These are phyloP conservation scores for Nilaparvata lugens DNA, from an alignment of 1,140 invertebrate species.

Conservation along the genomic window DNA sequence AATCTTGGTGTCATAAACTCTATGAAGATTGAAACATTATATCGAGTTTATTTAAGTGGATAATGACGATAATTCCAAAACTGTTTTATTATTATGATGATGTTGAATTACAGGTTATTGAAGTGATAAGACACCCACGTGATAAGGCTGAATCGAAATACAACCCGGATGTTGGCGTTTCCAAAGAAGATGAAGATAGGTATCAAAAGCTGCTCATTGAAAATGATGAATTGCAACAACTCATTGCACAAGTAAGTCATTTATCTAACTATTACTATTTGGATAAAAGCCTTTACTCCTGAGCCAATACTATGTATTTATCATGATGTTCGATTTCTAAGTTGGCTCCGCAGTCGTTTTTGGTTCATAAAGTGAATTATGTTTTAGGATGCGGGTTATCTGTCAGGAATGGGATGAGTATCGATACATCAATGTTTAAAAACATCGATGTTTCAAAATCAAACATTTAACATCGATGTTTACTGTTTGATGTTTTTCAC, in stretches of 20 bases:
- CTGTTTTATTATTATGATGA: no score
- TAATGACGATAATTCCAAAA: no score
- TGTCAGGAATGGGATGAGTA: no score
- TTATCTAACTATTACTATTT: background rate
- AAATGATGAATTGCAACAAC: slow-evolving; percentile 91
- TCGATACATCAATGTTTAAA: no score
- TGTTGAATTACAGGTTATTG: slow-evolving; percentile 74
- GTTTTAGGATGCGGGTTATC: no score
- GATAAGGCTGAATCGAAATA: slow-evolving; percentile 78
- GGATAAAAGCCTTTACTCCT: background rate
- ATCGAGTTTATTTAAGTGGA: no score
- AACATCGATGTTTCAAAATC: no score
- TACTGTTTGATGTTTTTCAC: no score
- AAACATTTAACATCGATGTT: no score
- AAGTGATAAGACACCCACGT: slow-evolving; percentile 70
- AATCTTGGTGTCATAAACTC: no score
- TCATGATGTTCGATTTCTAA: background rate
- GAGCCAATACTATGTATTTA: background rate
- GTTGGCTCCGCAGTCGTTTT: background rate
- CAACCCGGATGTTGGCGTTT: slow-evolving; percentile 75
- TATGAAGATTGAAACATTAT: no score
- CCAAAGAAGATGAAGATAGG: slow-evolving; percentile 90
- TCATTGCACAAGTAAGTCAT: slow-evolving; percentile 73
- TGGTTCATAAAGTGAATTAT: no score
- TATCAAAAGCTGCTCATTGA: slow-evolving; percentile 89